Percentiles rank a stretch among this genome's conserved stretches.
phyloP scores from a whole-genome alignment of 2,888 invertebrate species.

The Caenorhabditis japonica region DNA sequence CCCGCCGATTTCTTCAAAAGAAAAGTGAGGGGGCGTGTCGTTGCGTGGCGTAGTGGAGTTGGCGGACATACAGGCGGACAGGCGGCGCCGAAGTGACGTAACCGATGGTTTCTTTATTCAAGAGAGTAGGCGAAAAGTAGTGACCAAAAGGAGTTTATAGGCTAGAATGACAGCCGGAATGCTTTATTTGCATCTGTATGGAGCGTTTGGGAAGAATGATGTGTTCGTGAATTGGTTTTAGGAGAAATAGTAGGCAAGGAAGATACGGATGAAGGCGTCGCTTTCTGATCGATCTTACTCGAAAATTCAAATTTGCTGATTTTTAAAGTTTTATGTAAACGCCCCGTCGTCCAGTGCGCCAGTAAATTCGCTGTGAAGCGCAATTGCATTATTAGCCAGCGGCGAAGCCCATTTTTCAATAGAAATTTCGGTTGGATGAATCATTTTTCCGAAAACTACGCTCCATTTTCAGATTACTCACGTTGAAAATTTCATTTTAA shows the following conservation, averaged over 20 bases:
- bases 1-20: constrained; percentile 8
- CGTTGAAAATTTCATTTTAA: no score
- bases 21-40: constrained; percentile 6
- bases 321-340: no score
- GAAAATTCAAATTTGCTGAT: no score
- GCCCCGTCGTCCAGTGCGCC: no score
- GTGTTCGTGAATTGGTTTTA: constrained; percentile 25
- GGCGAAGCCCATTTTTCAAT: no score
- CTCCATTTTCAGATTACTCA: no score
- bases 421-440: no score
- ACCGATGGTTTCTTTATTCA: constrained; percentile 36
- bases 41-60: neutral
- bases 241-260: neutral
- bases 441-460: no score
- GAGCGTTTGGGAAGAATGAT: constrained; percentile 19
- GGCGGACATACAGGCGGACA: constrained; percentile 10
- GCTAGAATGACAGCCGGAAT: constrained; percentile 24
- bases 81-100: constrained; percentile 38
- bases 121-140: constrained; percentile 3
- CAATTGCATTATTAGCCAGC: no score
- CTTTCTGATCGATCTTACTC: constrained; percentile 10
- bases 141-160: constrained; percentile 38
- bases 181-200: constrained; percentile 46
- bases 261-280: constrained; percentile 18
- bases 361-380: no score